These are phyloP conservation scores for Thereuonema tuberculata DNA, from an alignment of 1,140 invertebrate genomes.

Conservation along the genomic window DNA sequence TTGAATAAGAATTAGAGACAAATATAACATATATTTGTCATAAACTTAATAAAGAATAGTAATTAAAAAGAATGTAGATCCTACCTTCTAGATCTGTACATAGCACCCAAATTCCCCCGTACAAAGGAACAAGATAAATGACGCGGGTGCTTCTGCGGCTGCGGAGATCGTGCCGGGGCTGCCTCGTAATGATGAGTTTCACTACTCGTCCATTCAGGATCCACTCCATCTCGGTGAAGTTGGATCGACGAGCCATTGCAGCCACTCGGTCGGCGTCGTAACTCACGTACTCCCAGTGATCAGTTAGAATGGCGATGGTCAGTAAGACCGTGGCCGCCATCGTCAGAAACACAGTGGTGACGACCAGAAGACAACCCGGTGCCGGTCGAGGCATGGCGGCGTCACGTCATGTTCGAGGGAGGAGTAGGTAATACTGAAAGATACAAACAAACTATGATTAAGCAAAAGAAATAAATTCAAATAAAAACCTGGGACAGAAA, in stretches of 20 bases:
- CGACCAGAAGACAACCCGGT: slow-evolving; percentile 23
- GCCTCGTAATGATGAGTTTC: not conserved
- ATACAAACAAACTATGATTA: too few relatives aligned
- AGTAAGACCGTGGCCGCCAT: slow-evolving; percentile 55
- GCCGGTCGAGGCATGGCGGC: not conserved
- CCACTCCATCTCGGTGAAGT: not conserved
- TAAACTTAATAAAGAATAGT: too few relatives aligned
- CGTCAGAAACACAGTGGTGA: slow-evolving; percentile 38
- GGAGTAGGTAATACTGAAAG: too few relatives aligned
- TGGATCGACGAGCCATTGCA: not conserved
- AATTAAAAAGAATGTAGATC: not conserved
- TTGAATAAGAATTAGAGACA: too few relatives aligned
- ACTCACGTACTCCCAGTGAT: slow-evolving; percentile 66
- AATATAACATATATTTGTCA: too few relatives aligned
- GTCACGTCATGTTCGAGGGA: too few relatives aligned
- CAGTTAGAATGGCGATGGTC: slow-evolving; percentile 64
- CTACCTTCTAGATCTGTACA: slow-evolving; percentile 58
- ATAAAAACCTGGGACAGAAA: too few relatives aligned
- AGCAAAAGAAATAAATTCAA: too few relatives aligned
- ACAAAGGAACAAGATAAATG: slow-evolving; percentile 47
- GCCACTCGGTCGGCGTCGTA: slow-evolving; percentile 42
- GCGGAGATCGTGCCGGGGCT: not conserved
- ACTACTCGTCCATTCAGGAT: not conserved
- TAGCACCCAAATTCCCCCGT: slow-evolving; percentile 72
- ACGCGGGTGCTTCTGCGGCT: not conserved